phyloP scores from a whole-genome alignment of 2,797 vertebrate genomes.

The Buphagus erythrorhynchus region DNA sequence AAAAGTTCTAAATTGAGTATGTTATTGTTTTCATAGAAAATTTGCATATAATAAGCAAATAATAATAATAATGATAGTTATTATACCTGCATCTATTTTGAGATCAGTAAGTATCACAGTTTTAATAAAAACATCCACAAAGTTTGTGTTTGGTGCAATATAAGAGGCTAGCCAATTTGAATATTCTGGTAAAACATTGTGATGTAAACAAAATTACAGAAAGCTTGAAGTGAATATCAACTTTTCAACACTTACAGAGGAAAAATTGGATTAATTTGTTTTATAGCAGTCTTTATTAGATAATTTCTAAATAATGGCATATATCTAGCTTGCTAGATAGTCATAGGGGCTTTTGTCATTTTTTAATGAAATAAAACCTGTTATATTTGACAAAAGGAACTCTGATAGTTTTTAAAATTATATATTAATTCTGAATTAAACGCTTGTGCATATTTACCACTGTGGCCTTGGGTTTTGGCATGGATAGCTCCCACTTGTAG shows the following conservation, averaged over 20 bases:
- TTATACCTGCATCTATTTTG: not conserved
- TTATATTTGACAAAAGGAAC: not conserved
- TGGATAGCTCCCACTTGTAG: not conserved
- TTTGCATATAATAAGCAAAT: not conserved
- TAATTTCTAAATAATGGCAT: not conserved
- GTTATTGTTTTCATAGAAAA: not conserved
- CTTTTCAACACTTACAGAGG: not conserved
- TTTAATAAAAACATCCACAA: not conserved
- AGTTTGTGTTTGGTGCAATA: not conserved
- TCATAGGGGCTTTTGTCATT: fast-evolving
- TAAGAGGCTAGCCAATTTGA: not conserved
- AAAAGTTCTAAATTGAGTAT: not conserved
- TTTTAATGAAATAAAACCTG: not conserved
- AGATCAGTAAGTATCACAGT: not conserved
- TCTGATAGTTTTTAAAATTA: not conserved
- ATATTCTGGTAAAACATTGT: not conserved
- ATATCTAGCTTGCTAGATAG: not conserved
- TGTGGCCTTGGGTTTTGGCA: not conserved
- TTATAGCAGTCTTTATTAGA: not conserved
- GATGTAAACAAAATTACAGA: not conserved
- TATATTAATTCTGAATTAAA: not conserved
- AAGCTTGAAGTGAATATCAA: not conserved
- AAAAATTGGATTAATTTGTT: not conserved
- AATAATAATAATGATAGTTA: not conserved
- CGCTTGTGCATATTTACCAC: not conserved